phyloP scores from a whole-genome alignment of 2,113 vertebrate species.

The Casuarius casuarius region DNA sequence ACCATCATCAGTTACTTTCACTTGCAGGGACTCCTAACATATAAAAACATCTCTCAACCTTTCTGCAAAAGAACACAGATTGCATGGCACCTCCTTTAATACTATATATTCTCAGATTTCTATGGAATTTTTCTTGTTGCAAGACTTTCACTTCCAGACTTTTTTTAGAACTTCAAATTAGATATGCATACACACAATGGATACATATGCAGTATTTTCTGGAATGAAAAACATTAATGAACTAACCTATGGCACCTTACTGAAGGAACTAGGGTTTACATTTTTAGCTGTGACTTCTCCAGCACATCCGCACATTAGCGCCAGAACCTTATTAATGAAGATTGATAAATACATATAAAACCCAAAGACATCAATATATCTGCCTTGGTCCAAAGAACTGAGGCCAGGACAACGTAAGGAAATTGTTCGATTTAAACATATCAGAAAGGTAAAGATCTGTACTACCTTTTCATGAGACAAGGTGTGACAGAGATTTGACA shows the following conservation, averaged over 20 bases:
- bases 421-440: neutral
- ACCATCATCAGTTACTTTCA: neutral
- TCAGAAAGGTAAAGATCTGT: neutral
- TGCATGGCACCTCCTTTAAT: neutral
- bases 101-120: neutral
- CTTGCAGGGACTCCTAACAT: neutral
- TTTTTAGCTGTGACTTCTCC: neutral
- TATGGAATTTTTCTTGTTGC: neutral
- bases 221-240: neutral
- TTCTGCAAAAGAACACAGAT: neutral
- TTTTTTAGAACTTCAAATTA: neutral
- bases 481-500: neutral
- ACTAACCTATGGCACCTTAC: neutral
- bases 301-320: fast-evolving
- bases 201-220: neutral
- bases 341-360: neutral
- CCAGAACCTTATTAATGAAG: neutral
- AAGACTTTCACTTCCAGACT: neutral
- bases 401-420: neutral
- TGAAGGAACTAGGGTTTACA: neutral
- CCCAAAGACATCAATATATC: neutral
- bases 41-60: neutral
- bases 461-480: neutral
- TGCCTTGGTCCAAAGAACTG: too few relatives aligned
- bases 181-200: neutral